Percentiles rank a stretch among this genome's conserved stretches.
These are phyloP conservation scores for Cylindroiulus punctatus DNA, from an alignment of 2,888 invertebrate genomes.

Conservation along the genomic window DNA sequence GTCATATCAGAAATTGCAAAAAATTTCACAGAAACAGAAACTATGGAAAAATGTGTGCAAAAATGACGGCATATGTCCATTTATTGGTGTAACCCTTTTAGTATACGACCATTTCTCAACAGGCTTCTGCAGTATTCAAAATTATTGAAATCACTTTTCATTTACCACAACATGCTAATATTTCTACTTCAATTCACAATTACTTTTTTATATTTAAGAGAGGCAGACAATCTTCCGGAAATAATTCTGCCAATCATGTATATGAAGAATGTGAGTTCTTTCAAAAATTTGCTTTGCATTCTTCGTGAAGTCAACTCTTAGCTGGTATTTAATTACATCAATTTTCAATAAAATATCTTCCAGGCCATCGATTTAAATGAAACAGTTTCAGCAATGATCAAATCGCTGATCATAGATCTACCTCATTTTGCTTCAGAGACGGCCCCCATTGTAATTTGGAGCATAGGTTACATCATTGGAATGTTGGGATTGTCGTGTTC, in stretches of 20 bases:
- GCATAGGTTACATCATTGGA: slow-evolving; percentile 24
- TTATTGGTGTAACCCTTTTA: no score
- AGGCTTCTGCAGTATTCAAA: no score
- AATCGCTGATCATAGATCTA: background rate
- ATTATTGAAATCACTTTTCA: no score
- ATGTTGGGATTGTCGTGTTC: slow-evolving; percentile 7
- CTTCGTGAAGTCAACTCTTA: background rate
- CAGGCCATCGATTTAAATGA: slow-evolving; percentile 14
- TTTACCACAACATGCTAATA: background rate
- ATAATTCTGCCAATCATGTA: slow-evolving; percentile 48
- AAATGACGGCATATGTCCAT: no score
- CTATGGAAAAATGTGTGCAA: no score
- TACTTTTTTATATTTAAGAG: background rate
- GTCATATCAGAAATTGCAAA: no score
- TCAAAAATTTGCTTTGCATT: background rate
- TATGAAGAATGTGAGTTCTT: background rate
- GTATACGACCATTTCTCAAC: no score
- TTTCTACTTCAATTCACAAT: no score
- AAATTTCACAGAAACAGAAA: no score
- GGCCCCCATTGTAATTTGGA: background rate
- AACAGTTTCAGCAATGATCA: background rate
- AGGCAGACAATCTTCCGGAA: background rate
- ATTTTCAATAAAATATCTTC: background rate
- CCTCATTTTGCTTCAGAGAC: background rate
- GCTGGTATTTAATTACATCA: background rate